Evolutionary conservation across 2,113 vertebrate species (phyloP).

Genomic region (Hippocampus abdominalis): DNA sequence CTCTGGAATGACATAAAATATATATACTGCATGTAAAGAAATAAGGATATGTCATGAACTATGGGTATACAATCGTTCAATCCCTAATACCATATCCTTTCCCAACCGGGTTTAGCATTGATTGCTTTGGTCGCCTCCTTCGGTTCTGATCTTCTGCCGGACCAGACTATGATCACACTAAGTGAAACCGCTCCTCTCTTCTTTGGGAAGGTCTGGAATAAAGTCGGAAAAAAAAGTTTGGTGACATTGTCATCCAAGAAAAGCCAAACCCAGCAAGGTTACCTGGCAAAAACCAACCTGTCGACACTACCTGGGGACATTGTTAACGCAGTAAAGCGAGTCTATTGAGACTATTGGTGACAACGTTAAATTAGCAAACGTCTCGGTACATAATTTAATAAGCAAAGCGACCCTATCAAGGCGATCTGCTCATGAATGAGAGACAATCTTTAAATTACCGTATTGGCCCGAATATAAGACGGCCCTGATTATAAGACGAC

Average conservation of each 20-base stretch:
- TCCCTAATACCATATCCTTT: neutral
- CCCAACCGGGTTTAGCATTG: neutral
- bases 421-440: neutral
- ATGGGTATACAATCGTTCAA: neutral
- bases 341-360: too few relatives aligned
- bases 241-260: neutral
- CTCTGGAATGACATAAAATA: neutral
- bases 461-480: too few relatives aligned
- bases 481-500: too few relatives aligned
- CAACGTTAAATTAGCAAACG: too few relatives aligned
- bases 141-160: neutral
- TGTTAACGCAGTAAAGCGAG: too few relatives aligned
- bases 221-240: neutral
- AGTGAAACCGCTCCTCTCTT: neutral
- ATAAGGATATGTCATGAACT: neutral
- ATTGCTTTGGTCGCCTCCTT: neutral
- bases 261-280: neutral
- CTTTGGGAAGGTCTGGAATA: neutral
- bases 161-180: neutral
- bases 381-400: too few relatives aligned
- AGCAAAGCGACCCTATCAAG: too few relatives aligned
- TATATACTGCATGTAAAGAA: neutral
- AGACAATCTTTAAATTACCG: too few relatives aligned
- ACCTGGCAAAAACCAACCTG: too few relatives aligned
- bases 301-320: too few relatives aligned